Base-by-base conservation (phyloP, 2,888 invertebrate species). In the Scelioninae gen. 1 region DNA sequence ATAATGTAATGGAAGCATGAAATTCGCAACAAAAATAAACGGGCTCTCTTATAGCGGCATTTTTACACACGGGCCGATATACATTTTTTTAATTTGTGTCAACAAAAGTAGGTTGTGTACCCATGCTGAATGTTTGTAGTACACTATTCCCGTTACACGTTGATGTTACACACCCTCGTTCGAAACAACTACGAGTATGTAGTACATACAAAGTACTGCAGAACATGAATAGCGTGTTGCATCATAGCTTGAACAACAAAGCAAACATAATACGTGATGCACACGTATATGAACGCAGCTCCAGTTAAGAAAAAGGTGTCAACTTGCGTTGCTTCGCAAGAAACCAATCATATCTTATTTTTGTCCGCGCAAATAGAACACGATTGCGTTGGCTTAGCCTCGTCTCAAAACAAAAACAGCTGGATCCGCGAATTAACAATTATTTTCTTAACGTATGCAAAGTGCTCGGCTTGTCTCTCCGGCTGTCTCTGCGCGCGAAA, bases 231-330 rank as follows among this genome's bases (percentile, higher is more conserved):
- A 77, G 83, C 83, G 80, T 81, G 83, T 85, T 82, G 82, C 85
- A 74, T 83, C 83, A 80, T 71, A 85, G 85, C 85, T 88, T 89
- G 87, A 87, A 88, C 86, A 88, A 87, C 88, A 87, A 85, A 88
- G 88, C 88, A 88, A 89, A 89, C 88, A 87, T 87, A 88, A 87
- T 86, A 87, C 86, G 86, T 83, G 86, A 85, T 83, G 87, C 85
- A 72, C 84, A 80, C 84, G 84, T 85, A 84, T 84, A 75, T 84
- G 78, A 84, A 84, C 85, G 85, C 84, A 60, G 83, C 81, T 83
- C 63, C 34, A 83, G 76, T 82, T 83, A 65, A 85, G 85, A n/a
- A 65, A 71, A 86, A 89, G 88, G 87, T 88, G 88, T 88, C 88
- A 88, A 87, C 87, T 88, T 88, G 88, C 88, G 85, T 85, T 85